Evolutionary conservation across 2,113 vertebrate genomes (phyloP).

Genomic region (Chaetorhynchus papuensis): DNA sequence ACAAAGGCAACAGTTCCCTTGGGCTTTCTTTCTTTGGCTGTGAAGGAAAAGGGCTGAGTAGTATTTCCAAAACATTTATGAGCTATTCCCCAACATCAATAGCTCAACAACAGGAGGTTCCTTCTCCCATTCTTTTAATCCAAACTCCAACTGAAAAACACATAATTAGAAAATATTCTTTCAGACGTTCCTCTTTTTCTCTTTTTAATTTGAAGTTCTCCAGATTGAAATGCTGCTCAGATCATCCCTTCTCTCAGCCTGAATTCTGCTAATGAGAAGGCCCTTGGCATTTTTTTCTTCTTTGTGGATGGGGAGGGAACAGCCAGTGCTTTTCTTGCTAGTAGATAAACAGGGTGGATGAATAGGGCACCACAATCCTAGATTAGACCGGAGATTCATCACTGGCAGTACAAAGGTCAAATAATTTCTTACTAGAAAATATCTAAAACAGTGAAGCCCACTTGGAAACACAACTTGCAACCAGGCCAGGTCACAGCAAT

Average conservation of each 20-base stretch:
- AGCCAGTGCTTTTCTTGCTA: neutral
- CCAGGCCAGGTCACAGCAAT: neutral
- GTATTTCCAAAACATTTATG: constrained; percentile 8
- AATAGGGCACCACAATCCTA: neutral
- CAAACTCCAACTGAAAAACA: neutral
- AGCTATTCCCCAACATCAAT: neutral
- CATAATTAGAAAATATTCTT: neutral
- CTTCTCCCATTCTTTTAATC: neutral
- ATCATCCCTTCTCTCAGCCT: neutral
- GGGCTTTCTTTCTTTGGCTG: constrained; percentile 9
- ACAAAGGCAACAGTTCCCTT: neutral
- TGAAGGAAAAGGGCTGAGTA: neutral
- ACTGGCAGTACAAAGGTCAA: neutral
- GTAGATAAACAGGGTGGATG: neutral
- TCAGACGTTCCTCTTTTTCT: neutral
- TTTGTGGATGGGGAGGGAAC: neutral
- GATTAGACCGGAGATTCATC: neutral
- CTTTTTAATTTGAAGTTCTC: neutral
- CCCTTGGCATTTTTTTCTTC: neutral
- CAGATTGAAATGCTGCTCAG: neutral
- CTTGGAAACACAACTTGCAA: neutral
- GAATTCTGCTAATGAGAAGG: neutral
- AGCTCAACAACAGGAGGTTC: neutral
- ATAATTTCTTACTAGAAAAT: neutral
- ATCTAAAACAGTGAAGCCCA: neutral